Evolutionary conservation across 2,797 vertebrate species (phyloP).

Genomic region (Crossoptilon crossoptilon): DNA sequence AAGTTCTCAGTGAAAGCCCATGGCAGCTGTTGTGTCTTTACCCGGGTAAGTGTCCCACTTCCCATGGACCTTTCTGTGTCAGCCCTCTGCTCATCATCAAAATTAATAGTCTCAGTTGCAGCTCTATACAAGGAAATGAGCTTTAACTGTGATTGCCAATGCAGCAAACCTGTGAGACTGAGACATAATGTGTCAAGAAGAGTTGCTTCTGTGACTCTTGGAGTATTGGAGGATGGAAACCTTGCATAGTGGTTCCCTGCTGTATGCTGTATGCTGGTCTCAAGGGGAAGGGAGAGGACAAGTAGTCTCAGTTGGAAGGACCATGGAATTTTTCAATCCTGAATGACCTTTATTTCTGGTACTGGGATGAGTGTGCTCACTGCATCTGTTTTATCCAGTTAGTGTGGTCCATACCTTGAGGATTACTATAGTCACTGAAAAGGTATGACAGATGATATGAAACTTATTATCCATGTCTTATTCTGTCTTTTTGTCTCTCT

Average conservation of each 20-base stretch:
- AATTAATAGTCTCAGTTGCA: neutral
- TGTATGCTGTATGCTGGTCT: neutral
- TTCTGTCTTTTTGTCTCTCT: neutral
- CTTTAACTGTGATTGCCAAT: neutral
- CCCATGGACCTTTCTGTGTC: neutral
- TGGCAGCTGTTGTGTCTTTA: conserved; percentile 75
- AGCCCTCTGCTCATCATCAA: neutral
- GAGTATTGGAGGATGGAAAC: neutral
- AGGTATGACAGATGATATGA: neutral
- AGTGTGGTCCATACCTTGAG: neutral
- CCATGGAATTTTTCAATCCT: neutral
- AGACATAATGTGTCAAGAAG: neutral
- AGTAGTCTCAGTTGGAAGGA: neutral
- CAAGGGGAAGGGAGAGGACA: neutral
- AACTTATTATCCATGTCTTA: neutral
- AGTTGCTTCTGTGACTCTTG: neutral
- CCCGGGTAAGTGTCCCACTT: conserved; percentile 63
- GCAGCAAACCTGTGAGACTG: neutral
- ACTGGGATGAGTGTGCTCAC: neutral
- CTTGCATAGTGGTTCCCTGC: neutral
- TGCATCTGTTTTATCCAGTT: neutral
- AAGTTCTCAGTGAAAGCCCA: conserved; percentile 48
- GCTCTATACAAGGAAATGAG: neutral
- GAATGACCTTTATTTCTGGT: neutral
- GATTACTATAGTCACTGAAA: neutral